phyloP scores from a whole-genome alignment of 2,113 vertebrate species.

The Guaruba guarouba region DNA sequence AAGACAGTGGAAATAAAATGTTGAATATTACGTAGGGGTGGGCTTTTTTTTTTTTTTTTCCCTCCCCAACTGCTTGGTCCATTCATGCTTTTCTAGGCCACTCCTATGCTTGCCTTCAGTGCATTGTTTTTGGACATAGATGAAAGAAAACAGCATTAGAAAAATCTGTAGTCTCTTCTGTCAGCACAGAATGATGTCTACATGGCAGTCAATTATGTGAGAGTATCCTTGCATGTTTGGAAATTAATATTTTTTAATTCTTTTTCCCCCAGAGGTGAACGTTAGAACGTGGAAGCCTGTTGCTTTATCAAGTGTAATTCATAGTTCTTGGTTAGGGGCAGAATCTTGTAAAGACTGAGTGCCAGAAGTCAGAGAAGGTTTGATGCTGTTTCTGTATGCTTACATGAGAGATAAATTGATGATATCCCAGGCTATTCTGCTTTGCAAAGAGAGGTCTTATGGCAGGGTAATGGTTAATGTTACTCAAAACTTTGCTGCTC shows the following conservation, averaged over 20 bases:
- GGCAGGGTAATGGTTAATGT: neutral
- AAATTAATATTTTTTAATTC: neutral
- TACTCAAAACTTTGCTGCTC: neutral
- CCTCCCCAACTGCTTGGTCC: neutral
- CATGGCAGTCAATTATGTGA: neutral
- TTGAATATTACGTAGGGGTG: neutral
- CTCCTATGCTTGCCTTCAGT: neutral
- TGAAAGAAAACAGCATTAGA: neutral
- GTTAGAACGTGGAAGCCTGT: neutral
- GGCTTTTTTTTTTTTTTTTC: neutral
- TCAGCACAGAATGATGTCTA: neutral
- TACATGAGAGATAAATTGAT: neutral
- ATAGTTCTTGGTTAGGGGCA: neutral
- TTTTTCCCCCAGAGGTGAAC: neutral
- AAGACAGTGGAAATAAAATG: neutral
- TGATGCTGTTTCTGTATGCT: neutral
- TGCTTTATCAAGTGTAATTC: neutral
- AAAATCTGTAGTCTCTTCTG: neutral
- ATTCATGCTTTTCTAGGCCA: neutral
- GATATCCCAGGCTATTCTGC: neutral
- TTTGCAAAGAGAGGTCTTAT: neutral
- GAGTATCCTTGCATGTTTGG: neutral
- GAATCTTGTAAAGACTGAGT: neutral
- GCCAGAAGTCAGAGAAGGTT: neutral
- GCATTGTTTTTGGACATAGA: neutral